Conservation (phyloP, 2,797 vertebrate genomes). For the Nannoperca australis region DNA sequence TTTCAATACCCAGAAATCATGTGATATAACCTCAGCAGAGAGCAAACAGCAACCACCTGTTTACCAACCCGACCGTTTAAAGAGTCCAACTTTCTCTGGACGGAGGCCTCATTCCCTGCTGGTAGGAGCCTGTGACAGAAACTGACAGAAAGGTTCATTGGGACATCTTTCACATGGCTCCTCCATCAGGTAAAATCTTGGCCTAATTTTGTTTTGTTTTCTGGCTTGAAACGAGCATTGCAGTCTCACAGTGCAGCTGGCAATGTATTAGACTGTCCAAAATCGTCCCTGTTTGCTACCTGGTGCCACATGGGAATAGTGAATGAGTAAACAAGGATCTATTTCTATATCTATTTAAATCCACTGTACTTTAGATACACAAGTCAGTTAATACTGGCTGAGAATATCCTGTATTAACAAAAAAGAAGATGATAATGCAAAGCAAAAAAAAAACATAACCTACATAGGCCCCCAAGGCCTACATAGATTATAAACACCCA, state of each 20-base stretch:
- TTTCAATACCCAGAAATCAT: constrained; percentile 46
- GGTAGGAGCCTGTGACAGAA: background rate
- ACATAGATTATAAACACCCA: constrained; percentile 4
- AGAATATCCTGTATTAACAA: background rate
- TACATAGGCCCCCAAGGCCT: constrained; percentile 4
- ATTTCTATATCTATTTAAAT: constrained; percentile 5
- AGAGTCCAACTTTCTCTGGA: background rate
- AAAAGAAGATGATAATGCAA: background rate
- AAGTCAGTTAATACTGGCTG: background rate
- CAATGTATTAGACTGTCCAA: background rate
- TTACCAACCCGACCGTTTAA: constrained; percentile 12
- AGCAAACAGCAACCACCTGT: constrained; percentile 27
- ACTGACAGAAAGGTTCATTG: too few species aligned
- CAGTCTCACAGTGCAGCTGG: background rate
- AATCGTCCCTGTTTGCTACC: background rate
- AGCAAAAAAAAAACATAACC: background rate
- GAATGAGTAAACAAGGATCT: constrained; percentile 23
- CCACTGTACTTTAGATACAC: background rate
- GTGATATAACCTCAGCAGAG: constrained; percentile 37
- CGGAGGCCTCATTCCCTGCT: background rate
- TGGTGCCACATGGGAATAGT: background rate
- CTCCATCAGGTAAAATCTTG: too few species aligned
- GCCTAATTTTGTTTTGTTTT: background rate
- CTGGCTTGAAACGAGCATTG: background rate
- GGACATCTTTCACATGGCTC: too few species aligned